Base-by-base conservation (phyloP, 2,797 vertebrate species). In the Gallirallus australis region DNA sequence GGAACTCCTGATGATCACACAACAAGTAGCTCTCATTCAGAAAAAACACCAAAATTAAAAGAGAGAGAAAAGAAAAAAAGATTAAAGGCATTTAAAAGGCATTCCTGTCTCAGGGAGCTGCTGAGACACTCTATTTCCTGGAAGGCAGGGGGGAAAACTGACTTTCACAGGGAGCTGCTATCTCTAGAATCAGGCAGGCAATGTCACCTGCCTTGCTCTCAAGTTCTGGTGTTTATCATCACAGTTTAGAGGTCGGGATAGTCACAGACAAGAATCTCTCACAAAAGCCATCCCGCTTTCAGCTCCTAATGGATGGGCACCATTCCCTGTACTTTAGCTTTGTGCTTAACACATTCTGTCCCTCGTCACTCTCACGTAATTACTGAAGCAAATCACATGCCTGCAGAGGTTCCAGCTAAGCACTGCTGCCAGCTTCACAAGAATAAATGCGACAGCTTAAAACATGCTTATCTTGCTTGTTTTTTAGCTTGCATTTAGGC, bases 271-370 rank as follows among this genome's bases (percentile, higher is more conserved):
- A 79, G 88, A 30, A 72, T 68, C 40, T 65, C 88, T 92, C 95
- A 80, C 91, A 90, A 7, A 71, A 97, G 75, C 78, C 84, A 87
- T 27, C 65, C 94, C 79, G 72, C 73, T 85, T 82, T 63, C 93
- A 86, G 28, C 54, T 96, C 84, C 88, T 87, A 92, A 90, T 75
- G 94, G 90, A 92, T n/a, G 30, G 73, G 33, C 20, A 68, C 40
- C 75, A 60, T 79, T 90, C 90, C 79, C 89, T 28, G 40, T 8
- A 68, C 65, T 92, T 86, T 30, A 76, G 30, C 54, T 83, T 90
- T 89, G 69, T 80, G 87, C 57, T 90, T 85, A 83, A 90, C 86
- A 50, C 65, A 21, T 65, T 64, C 86, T 90, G 71, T 73, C 82
- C 91, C 47, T 73, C 2, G 0, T 85, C 65, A 71, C 89, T 87